These are phyloP conservation scores for Lasioglossum oenotherae DNA, from an alignment of 2,888 invertebrate species.

Conservation along the genomic window DNA sequence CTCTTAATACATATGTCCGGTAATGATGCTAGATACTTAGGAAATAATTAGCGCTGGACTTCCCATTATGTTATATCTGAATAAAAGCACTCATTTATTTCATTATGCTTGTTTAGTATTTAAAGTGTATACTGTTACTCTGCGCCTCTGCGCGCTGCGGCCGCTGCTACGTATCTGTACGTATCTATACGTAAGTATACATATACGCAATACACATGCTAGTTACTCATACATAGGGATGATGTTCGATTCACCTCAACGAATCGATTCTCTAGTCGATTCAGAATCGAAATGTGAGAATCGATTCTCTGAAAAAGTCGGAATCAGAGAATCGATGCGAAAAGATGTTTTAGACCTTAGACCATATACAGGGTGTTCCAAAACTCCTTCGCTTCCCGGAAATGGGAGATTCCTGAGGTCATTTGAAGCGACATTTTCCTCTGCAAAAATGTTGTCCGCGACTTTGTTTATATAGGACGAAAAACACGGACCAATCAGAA, in stretches of 20 bases:
- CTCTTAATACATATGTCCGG: conserved; percentile 1
- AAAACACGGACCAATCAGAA: too few species aligned
- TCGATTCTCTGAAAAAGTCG: background rate
- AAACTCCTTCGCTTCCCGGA: too few species aligned
- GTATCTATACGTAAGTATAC: conserved; percentile 51
- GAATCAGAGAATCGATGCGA: background rate
- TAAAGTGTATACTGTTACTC: conserved; percentile 51
- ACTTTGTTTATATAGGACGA: too few species aligned
- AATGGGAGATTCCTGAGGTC: too few species aligned
- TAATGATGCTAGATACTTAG: conserved; percentile 3
- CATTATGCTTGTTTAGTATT: conserved; percentile 52
- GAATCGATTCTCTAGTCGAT: background rate
- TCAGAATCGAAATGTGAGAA: background rate
- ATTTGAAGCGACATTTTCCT: too few species aligned
- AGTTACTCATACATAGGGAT: background rate
- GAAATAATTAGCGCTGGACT: background rate
- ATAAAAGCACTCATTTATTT: conserved; percentile 51
- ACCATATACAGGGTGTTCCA: too few species aligned
- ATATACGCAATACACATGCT: background rate
- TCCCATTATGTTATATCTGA: conserved; percentile 39
- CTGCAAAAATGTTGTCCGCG: too few species aligned
- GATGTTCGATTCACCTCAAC: background rate
- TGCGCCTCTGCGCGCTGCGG: background rate
- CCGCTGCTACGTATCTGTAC: background rate
- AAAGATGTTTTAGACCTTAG: too few species aligned